phyloP scores from a whole-genome alignment of 2,797 vertebrate species.

The Pipistrellus pipistrellus region DNA sequence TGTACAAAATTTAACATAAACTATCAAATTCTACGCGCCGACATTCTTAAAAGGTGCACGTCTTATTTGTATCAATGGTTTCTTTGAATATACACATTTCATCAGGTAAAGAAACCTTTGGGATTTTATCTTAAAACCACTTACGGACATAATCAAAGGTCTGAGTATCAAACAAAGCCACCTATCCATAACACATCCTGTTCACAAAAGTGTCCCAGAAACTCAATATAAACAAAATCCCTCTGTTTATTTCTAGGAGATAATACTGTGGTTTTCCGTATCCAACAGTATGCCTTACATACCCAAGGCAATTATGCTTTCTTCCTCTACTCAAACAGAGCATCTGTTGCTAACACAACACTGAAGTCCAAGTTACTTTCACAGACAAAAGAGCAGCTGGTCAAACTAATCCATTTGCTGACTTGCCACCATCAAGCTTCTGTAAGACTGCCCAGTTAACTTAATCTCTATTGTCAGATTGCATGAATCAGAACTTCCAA shows the following conservation, averaged over 20 bases:
- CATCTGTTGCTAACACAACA: slow-evolving; percentile 79
- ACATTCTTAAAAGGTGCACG: slow-evolving; percentile 26
- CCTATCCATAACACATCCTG: slow-evolving; percentile 76
- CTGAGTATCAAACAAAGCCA: slow-evolving; percentile 73
- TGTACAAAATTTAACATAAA: slow-evolving; percentile 39
- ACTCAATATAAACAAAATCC: slow-evolving; percentile 70
- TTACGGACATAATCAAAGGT: slow-evolving; percentile 75
- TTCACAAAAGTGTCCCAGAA: slow-evolving; percentile 77
- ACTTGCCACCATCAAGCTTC: slow-evolving; percentile 78
- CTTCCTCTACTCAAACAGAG: slow-evolving; percentile 77
- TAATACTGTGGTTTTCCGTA: slow-evolving; percentile 72
- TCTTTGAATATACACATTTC: slow-evolving; percentile 73
- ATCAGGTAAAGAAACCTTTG: slow-evolving; percentile 64
- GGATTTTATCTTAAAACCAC: slow-evolving; percentile 80
- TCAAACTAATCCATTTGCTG: slow-evolving; percentile 80
- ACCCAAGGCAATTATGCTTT: slow-evolving; percentile 65
- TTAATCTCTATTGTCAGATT: slow-evolving; percentile 85
- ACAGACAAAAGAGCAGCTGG: slow-evolving; percentile 79
- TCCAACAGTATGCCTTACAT: slow-evolving; percentile 64
- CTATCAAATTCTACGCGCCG: slow-evolving; percentile 60
- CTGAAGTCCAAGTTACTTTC: slow-evolving; percentile 70
- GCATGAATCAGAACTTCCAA: slow-evolving; percentile 80
- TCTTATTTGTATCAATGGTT: slow-evolving; percentile 63
- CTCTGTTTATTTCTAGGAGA: slow-evolving; percentile 60
- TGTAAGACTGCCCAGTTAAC: slow-evolving; percentile 80